Conservation (phyloP, 1,140 invertebrate species). For the Panagrolaimus sp. region DNA sequence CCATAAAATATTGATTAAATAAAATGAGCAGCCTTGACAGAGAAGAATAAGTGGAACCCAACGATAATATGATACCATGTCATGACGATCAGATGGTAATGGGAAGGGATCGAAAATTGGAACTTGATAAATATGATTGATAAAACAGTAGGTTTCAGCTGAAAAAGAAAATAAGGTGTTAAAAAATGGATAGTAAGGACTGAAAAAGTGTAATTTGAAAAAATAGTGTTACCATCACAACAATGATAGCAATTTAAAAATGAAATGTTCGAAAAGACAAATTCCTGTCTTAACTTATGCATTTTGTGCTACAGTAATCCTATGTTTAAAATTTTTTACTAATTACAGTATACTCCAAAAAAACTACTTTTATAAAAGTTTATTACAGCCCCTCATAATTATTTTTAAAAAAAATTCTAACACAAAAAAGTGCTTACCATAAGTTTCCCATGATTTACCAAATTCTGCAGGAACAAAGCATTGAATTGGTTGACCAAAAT, state of each 20-base stretch:
- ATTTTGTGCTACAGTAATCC: too few relatives aligned
- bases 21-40: constrained; percentile 15
- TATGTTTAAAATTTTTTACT: too few relatives aligned
- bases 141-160: constrained; percentile 33
- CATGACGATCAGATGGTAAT: too few relatives aligned
- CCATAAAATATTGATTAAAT: constrained; percentile 10
- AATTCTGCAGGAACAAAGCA: constrained; percentile 35
- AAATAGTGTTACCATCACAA: too few relatives aligned
- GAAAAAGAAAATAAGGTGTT: constrained; percentile 10
- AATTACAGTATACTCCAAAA: too few relatives aligned
- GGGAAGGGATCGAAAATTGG: constrained; percentile 17
- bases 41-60: constrained; percentile 19
- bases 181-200: not conserved
- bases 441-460: constrained; percentile 2
- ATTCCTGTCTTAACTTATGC: too few relatives aligned
- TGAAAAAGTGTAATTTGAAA: too few relatives aligned
- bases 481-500: constrained; percentile 33
- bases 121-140: constrained; percentile 27
- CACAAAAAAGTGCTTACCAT: not conserved
- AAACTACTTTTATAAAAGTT: too few relatives aligned
- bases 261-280: too few relatives aligned
- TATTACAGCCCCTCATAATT: too few relatives aligned
- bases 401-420: too few relatives aligned
- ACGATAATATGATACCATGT: constrained; percentile 8
- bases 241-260: too few relatives aligned